phyloP scores from a whole-genome alignment of 1,140 invertebrate species.

The Cydia splendana region DNA sequence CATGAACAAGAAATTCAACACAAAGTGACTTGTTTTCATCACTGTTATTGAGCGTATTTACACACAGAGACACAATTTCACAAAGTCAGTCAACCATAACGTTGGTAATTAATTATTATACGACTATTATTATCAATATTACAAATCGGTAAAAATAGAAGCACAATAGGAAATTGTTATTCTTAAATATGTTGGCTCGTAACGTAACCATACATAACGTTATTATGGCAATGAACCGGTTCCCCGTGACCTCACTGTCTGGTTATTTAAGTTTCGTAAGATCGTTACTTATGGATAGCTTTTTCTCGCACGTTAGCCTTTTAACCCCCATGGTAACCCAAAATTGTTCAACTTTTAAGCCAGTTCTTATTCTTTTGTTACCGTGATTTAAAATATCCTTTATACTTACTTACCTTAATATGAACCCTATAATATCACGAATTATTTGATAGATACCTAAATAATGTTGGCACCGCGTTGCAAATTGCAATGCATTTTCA shows the following conservation, averaged over 20 bases:
- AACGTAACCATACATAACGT: slow-evolving; percentile 10
- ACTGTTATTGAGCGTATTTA: no score
- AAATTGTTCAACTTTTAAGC: not conserved
- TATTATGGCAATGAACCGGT: slow-evolving; percentile 48
- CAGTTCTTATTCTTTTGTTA: not conserved
- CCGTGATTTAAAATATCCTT: not conserved
- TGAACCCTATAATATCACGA: not conserved
- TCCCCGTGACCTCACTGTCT: slow-evolving; percentile 64
- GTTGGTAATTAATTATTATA: no score
- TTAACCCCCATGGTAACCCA: not conserved
- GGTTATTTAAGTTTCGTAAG: slow-evolving; percentile 52
- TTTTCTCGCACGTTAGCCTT: slow-evolving; percentile 15
- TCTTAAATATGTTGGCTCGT: not conserved
- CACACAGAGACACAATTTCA: no score
- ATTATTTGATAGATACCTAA: not conserved
- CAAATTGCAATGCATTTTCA: no score
- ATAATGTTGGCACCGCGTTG: not conserved
- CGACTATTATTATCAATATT: not conserved
- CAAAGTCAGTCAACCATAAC: no score
- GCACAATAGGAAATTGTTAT: not conserved
- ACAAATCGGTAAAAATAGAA: not conserved
- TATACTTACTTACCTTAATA: no score
- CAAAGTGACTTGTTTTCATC: no score
- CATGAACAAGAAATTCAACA: no score
- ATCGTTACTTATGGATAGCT: slow-evolving; percentile 1